Percentiles rank a stretch among this genome's conserved stretches.
Evolutionary conservation across 2,888 invertebrate genomes (phyloP).

Genomic region (Dyspetes luteomarginatus): DNA sequence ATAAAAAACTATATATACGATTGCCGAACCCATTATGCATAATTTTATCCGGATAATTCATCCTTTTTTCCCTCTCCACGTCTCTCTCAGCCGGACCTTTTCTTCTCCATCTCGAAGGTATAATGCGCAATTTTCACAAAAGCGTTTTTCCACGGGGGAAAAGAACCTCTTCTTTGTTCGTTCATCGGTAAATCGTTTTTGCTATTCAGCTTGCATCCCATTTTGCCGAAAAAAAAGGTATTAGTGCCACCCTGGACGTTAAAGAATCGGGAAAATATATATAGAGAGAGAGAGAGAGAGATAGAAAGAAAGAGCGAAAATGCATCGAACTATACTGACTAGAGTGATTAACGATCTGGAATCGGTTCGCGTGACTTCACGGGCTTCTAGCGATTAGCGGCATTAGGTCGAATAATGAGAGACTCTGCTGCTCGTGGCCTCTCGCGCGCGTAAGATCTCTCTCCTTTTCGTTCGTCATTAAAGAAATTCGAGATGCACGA

Average conservation of each 20-base stretch:
- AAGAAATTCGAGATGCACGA: slow-evolving; percentile 55
- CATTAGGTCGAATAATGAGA: slow-evolving; percentile 60
- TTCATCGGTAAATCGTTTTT: background rate
- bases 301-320: background rate
- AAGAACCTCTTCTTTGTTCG: slow-evolving; percentile 35
- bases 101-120: slow-evolving; percentile 7
- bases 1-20: slow-evolving; percentile 42
- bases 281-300: background rate
- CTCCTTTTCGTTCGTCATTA: slow-evolving; percentile 45
- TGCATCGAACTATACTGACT: slow-evolving; percentile 16
- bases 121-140: slow-evolving; percentile 39
- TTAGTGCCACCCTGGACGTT: slow-evolving; percentile 11
- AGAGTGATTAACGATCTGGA: slow-evolving; percentile 67
- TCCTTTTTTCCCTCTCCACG: slow-evolving; percentile 29
- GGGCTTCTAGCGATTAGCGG: slow-evolving; percentile 56
- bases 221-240: background rate
- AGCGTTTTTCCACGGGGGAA: slow-evolving; percentile 4
- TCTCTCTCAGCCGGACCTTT: slow-evolving; percentile 1
- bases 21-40: slow-evolving; percentile 67
- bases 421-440: slow-evolving; percentile 38
- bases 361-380: slow-evolving; percentile 64
- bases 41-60: slow-evolving; percentile 68
- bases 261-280: background rate
- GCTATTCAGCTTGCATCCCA: too few species aligned
- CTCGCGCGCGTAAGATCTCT: background rate